Conservation (phyloP, 1,140 invertebrate genomes). For the Drosophila novamexicana region DNA sequence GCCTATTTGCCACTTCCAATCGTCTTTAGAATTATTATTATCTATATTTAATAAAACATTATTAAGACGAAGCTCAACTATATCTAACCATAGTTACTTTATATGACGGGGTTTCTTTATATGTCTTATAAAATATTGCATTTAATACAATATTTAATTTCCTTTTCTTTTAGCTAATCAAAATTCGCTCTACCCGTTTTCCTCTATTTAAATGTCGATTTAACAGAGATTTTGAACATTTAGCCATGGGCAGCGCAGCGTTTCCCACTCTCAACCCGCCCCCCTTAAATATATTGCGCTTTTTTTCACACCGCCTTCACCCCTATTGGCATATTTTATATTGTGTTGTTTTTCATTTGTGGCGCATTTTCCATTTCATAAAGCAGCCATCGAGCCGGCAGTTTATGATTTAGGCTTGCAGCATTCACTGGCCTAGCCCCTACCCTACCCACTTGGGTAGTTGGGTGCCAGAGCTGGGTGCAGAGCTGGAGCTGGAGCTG, state of each 20-base stretch:
- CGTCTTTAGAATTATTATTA: no score
- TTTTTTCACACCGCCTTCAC: conserved; percentile 5
- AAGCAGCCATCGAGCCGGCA: conserved; percentile 69
- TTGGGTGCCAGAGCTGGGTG: background rate
- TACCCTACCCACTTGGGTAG: conserved; percentile 8
- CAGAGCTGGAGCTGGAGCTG: conserved; percentile 45
- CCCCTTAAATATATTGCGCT: background rate
- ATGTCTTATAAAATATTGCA: background rate
- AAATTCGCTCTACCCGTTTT: conserved; percentile 11
- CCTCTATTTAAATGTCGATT: conserved; percentile 51
- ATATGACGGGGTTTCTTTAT: no score
- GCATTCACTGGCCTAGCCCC: conserved; percentile 13
- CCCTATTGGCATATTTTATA: conserved; percentile 35
- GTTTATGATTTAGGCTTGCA: conserved; percentile 79
- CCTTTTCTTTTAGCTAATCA: conserved; percentile 15
- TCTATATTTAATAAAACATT: no score
- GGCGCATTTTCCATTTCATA: conserved; percentile 81
- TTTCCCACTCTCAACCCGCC: background rate
- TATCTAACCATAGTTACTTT: no score
- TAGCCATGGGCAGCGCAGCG: conserved; percentile 1
- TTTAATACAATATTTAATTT: conserved; percentile 12
- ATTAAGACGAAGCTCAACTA: no score
- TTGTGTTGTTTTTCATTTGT: conserved; percentile 67
- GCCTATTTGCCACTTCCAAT: no score
- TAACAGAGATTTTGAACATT: conserved; percentile 27